Evolutionary conservation across 2,888 invertebrate species (phyloP), one percentile per base, ranked within the genome.

Genomic region (Trichopoda pennipes): DNA sequence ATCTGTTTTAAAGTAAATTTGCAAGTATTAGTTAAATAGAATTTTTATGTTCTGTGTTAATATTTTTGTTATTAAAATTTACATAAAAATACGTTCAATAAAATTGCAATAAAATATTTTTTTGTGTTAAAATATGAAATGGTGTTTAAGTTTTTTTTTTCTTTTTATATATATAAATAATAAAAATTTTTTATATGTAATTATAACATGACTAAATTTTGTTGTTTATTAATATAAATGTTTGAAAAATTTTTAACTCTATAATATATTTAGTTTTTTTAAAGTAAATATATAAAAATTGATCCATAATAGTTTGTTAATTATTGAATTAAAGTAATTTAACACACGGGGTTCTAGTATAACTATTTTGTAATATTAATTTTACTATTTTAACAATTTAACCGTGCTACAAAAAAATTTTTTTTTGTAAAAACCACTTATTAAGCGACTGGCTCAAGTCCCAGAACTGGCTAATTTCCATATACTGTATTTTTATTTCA

Each of bases 261-360:
- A 44, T 53, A 81, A 35, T 38, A 64, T 47, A 53, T 51, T 42
- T 21, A 56, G 35, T 72, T 38, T 74, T 16, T 64, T 76, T 69
- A 47, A 80, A 80, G 75, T 83, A 78, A 78, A 72, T 80, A 77
- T 82, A 81, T 76, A 80, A 77, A 81, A 83, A 83, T 83, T 83
- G 83, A 80, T 83, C 83, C 83, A 77, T 83, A 56, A 77, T 53
- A 56, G 47, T 64, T 61, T 69, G 61, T 69, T 49, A 56, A 69
- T 70, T 35, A 38, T 44, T 58, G n/a, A 21, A 64, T 47, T 23
- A 44, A 47, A 63, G 19, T 51, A 51, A 64, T 28, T 60, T 68
- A 51, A 68, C 49, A 68, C 8, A 42, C 64, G 12, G 12, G 63
- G 16, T 47, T 68, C 12, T 60, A 32, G 17, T 64, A 21, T 10